Evolutionary conservation across 1,140 invertebrate species (phyloP).

Genomic region (Wasmannia auropunctata): DNA sequence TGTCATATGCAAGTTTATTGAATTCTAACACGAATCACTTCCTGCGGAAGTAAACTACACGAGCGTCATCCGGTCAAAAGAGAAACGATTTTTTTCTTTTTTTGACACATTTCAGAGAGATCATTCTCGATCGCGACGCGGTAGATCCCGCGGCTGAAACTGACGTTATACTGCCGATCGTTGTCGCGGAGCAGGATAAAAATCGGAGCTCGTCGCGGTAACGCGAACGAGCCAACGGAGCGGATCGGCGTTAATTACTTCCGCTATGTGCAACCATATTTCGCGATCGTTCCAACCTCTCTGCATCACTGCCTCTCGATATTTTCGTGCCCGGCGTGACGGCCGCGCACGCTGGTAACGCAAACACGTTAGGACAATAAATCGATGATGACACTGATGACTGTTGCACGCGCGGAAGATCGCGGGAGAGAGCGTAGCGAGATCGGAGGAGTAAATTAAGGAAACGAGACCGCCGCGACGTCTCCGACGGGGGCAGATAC

Average conservation of each 20-base stretch:
- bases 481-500: not conserved
- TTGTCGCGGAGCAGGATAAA: not conserved
- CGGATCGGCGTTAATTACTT: slow-evolving; percentile 28
- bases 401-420: not conserved
- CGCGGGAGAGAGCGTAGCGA: too few species aligned
- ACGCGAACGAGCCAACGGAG: not conserved
- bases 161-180: not conserved
- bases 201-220: not conserved
- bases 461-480: not conserved
- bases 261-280: not conserved
- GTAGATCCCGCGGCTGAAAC: not conserved
- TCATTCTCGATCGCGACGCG: not conserved
- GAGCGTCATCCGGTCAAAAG: not conserved
- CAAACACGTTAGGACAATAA: not conserved
- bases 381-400: not conserved
- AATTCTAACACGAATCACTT: not conserved
- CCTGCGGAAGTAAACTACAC: not conserved
- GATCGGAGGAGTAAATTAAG: not conserved
- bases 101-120: not conserved
- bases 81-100: not conserved
- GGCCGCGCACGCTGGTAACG: not conserved
- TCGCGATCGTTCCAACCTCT: not conserved
- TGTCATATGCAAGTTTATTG: too few species aligned
- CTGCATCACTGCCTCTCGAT: not conserved
- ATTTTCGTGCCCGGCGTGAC: not conserved